These are phyloP conservation scores for Gadus chalcogrammus DNA, from an alignment of 2,113 vertebrate species.

Conservation along the genomic window DNA sequence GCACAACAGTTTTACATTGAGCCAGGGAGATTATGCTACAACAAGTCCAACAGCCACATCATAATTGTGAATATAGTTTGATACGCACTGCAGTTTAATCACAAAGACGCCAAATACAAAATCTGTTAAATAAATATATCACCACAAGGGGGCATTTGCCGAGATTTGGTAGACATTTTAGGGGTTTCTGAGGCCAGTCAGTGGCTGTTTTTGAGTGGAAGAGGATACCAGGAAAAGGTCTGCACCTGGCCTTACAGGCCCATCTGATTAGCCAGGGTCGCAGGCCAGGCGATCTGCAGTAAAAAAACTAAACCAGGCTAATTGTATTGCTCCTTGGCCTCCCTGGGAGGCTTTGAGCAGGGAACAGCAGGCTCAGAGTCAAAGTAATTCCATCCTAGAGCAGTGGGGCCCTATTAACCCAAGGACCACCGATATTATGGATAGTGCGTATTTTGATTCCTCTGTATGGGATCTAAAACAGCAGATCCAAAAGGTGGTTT, in stretches of 20 bases:
- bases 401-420: conserved; percentile 27
- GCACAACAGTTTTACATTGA: no score
- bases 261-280: conserved; percentile 70
- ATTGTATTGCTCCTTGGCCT: conserved; percentile 57
- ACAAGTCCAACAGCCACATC: no score
- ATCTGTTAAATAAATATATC: not conserved
- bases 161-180: not conserved
- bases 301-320: conserved; percentile 65
- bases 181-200: not conserved
- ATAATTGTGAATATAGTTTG: no score
- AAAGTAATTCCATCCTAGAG: conserved; percentile 50
- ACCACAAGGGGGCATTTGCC: conserved; percentile 36
- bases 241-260: conserved; percentile 66
- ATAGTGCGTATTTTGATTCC: conserved; percentile 14
- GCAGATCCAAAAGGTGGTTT: conserved; percentile 3
- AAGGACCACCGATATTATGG: conserved; percentile 22
- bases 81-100: no score
- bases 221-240: conserved; percentile 38
- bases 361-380: conserved; percentile 55
- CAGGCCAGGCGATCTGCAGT: conserved; percentile 49
- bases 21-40: no score
- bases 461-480: conserved; percentile 20
- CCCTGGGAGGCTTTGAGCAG: conserved; percentile 41
- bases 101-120: not conserved
- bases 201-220: no score